Evolutionary conservation across 1,140 invertebrate species (phyloP).

Genomic region (Phenacoccus solenopsis): DNA sequence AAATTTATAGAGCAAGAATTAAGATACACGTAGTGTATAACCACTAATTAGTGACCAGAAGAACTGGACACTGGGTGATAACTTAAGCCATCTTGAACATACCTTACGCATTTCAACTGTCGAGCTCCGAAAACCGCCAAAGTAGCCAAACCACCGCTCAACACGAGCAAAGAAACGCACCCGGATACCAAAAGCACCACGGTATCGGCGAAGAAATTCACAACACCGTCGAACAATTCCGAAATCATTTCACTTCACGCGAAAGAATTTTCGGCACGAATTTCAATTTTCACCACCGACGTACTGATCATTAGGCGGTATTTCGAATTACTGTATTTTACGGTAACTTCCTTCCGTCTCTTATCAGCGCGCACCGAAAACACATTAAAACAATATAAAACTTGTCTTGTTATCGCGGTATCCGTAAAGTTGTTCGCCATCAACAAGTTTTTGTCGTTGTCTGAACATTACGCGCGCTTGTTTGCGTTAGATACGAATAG

Average conservation of each 20-base stretch:
- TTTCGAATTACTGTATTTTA: no score
- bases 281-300: no score
- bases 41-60: no score
- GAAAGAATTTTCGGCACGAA: no score
- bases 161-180: not conserved
- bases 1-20: no score
- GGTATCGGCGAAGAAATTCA: not conserved
- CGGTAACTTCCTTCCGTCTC: not conserved
- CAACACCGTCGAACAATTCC: not conserved
- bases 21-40: no score
- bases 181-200: not conserved
- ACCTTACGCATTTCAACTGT: not conserved
- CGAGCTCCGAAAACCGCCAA: not conserved
- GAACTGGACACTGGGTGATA: no score
- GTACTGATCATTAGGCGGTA: no score
- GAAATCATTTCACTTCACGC: not conserved
- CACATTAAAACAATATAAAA: not conserved
- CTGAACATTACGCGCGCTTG: not conserved
- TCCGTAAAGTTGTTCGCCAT: not conserved
- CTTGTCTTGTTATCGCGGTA: not conserved
- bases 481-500: not conserved
- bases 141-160: not conserved
- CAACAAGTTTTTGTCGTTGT: slow-evolving; percentile 1
- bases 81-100: no score
- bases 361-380: not conserved